Evolutionary conservation across 2,888 invertebrate species (phyloP), one percentile per base, ranked within the genome.

Genomic region (Agrenia bidenticulata): DNA sequence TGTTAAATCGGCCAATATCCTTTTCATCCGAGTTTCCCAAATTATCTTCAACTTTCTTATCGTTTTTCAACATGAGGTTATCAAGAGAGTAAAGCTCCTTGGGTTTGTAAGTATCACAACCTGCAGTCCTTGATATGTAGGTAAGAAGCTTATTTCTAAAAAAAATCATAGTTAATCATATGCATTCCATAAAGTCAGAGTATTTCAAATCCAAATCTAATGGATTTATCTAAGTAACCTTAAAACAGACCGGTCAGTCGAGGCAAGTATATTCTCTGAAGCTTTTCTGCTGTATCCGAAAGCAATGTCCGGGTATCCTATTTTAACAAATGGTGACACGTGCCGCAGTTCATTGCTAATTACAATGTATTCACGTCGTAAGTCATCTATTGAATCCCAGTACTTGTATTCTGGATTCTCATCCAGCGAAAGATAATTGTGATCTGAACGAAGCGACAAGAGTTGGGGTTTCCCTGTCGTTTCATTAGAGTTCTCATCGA

Each of bases 41-140:
- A 53, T 64, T 61, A 64, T 45, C 26, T 67, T 42, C 67, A 24
- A n/a, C 32, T 19, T 64, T 45, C 37, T 69, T 68, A 21, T 19
- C 26, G 17, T 64, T 45, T 42, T 70, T 68, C 5, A 15, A 45
- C 42, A 80, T 76, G 17, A 85, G 77, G 49, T 80, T 80, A 77
- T 90, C 90, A 69, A 90, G 81, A 80, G 89, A 88, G 78, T 85
- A 91, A 2, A 89, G 87, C 1, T 87, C 85, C 77, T 85, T 85
- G 77, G 85, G 85, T 80, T 83, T 82, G 66, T 84, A 82, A 0
- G 82, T 78, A 55, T 84, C 84, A 2, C 86, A 84, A 72, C 86
- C 85, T 60, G 88, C 84, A 57, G 86, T 86, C 67, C 87, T 82
- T 73, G 88, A 87, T 60, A 89, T 85, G 77, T 87, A 87, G 2